phyloP scores from a whole-genome alignment of 2,113 vertebrate species.

The Malurus elegans region DNA sequence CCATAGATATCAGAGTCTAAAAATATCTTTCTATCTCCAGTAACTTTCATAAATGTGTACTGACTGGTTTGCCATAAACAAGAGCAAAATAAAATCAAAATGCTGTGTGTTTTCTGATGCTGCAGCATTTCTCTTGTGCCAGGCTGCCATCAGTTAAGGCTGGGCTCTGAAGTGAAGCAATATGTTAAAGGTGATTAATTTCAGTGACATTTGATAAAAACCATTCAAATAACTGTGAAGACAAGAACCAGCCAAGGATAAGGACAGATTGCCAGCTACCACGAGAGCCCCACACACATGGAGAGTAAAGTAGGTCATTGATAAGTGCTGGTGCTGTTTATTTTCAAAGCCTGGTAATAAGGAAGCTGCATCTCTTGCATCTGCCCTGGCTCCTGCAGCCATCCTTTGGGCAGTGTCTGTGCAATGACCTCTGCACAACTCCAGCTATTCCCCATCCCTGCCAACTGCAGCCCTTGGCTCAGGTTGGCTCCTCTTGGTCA shows the following conservation, averaged over 20 bases:
- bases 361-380: background rate
- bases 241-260: background rate
- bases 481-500: background rate
- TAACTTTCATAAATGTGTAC: background rate
- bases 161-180: background rate
- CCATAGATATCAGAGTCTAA: background rate
- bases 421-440: background rate
- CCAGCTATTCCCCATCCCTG: background rate
- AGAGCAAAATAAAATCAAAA: background rate
- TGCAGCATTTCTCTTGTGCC: background rate
- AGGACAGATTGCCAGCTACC: background rate
- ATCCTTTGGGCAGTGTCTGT: background rate
- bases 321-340: background rate
- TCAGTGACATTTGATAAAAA: background rate
- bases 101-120: background rate
- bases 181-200: background rate
- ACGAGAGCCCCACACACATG: rapidly evolving
- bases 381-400: background rate
- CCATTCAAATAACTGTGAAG: background rate
- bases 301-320: background rate
- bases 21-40: background rate
- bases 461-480: background rate
- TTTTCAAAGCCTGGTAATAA: background rate
- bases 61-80: background rate
- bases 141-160: background rate